A percentile compares a stretch with the other conserved stretches of the same genome.
Conservation (phyloP, 2,113 vertebrate species). For the Cyprinus carpio region DNA sequence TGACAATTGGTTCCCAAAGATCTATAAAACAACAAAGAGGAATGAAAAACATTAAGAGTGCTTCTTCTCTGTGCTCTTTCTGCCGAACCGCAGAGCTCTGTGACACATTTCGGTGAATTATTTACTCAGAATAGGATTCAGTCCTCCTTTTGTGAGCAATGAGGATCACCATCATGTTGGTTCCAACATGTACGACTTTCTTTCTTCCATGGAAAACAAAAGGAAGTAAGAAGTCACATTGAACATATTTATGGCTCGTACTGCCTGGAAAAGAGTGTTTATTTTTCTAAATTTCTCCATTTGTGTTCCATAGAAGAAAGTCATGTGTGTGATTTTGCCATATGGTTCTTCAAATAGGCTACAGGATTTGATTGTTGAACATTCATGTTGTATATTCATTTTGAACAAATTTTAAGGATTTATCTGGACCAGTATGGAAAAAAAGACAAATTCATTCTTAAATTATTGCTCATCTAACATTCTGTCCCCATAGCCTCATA, state of each 20-base stretch:
- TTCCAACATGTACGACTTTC: background rate
- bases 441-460: background rate
- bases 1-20: background rate
- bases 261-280: background rate
- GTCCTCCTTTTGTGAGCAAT: constrained; percentile 7
- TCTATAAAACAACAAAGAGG: constrained; percentile 11
- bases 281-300: background rate
- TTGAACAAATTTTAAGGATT: background rate
- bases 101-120: constrained; percentile 25
- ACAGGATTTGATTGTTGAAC: too few species aligned
- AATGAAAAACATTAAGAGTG: background rate
- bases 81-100: background rate
- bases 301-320: background rate
- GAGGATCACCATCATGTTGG: background rate
- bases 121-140: constrained; percentile 23
- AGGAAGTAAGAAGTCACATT: background rate
- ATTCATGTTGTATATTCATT: background rate
- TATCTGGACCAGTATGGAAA: background rate
- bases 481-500: constrained; percentile 6
- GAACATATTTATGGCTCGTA: background rate
- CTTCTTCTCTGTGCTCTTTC: background rate
- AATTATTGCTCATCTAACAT: constrained; percentile 16
- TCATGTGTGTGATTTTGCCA: background rate
- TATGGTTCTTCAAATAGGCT: too few species aligned
- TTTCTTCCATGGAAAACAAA: background rate